Percentiles rank a stretch among this genome's conserved stretches.
phyloP scores from a whole-genome alignment of 2,797 vertebrate species.

The Myoxocephalus aenaeus region DNA sequence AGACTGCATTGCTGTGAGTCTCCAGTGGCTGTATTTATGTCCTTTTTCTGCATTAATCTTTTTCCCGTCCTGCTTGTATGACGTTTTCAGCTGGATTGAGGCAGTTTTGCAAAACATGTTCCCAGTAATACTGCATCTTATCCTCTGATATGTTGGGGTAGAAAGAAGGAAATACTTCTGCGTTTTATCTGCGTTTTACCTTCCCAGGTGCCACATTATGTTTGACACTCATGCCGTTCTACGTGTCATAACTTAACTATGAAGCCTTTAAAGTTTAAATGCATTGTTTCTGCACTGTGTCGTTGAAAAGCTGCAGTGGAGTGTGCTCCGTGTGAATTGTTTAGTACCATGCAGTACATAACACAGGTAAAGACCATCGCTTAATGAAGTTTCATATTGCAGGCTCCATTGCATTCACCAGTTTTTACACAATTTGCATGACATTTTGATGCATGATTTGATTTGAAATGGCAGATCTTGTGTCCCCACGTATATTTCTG shows the following conservation, averaged over 20 bases:
- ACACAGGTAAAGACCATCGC: background rate
- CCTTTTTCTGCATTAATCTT: conserved; percentile 24
- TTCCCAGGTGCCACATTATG: background rate
- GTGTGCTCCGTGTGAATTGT: background rate
- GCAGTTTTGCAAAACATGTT: background rate
- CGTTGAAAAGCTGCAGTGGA: background rate
- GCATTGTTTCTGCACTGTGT: too few species aligned
- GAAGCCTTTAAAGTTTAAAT: background rate
- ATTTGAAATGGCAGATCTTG: too few species aligned
- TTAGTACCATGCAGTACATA: background rate
- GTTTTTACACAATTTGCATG: background rate
- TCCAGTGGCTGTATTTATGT: conserved; percentile 19
- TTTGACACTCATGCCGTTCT: background rate
- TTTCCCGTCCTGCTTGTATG: conserved; percentile 7
- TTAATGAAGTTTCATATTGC: background rate
- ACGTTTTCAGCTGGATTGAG: conserved; percentile 34
- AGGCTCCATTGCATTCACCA: background rate
- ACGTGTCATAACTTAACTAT: background rate
- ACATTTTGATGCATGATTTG: too few species aligned
- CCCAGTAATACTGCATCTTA: background rate
- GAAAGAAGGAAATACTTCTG: background rate
- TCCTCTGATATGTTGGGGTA: background rate
- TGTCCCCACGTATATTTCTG: background rate
- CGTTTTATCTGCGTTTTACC: conserved; percentile 2
- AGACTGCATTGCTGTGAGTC: conserved; percentile 7